These are phyloP conservation scores for Ceratotherium simum DNA, from an alignment of 2,113 vertebrate genomes.

Conservation along the genomic window DNA sequence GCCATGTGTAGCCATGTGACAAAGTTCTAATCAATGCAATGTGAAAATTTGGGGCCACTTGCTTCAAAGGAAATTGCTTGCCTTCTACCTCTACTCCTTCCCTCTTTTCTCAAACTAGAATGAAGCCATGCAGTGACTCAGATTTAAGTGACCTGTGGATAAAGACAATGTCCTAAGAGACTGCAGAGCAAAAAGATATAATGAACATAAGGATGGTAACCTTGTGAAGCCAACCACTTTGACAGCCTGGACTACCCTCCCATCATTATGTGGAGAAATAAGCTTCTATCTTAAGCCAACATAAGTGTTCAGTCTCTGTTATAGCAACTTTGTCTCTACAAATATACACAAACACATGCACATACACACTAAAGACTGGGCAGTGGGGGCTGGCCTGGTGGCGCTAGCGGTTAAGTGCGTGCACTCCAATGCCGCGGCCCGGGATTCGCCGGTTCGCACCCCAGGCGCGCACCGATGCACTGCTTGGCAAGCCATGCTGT, in stretches of 20 bases:
- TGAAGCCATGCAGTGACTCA: not conserved
- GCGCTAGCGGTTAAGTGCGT: too few relatives aligned
- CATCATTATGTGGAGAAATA: not conserved
- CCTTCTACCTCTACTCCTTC: not conserved
- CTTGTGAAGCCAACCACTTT: not conserved
- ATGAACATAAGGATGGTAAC: not conserved
- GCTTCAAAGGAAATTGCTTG: not conserved
- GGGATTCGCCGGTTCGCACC: too few relatives aligned
- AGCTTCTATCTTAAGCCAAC: not conserved
- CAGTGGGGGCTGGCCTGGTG: not conserved
- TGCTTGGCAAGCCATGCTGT: too few relatives aligned
- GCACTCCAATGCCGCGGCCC: too few relatives aligned
- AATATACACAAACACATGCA: not conserved
- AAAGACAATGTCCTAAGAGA: not conserved
- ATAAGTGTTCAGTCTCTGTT: not conserved
- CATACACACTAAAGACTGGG: not conserved
- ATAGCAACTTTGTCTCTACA: not conserved
- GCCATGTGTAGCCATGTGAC: not conserved
- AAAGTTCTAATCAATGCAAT: not conserved
- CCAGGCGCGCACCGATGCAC: too few relatives aligned
- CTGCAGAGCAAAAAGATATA: not conserved
- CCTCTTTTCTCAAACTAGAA: slow-evolving; percentile 29
- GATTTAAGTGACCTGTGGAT: not conserved
- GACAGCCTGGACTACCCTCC: not conserved
- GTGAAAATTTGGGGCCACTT: not conserved